Conservation (phyloP, 2,888 invertebrate genomes). For the Apodemia zela region DNA sequence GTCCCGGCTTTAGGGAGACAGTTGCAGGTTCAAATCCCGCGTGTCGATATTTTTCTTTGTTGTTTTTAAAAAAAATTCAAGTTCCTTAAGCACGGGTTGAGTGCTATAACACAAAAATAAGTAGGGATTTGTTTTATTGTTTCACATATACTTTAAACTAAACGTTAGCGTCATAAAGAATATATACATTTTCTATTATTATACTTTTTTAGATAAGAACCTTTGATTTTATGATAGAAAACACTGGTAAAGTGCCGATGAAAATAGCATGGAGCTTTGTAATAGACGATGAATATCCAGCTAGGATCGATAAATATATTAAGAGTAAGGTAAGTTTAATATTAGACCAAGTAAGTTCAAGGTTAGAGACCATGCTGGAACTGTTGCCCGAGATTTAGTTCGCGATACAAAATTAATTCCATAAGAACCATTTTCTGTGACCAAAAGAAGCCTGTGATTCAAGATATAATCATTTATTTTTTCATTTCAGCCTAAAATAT, state of each 20-base stretch:
- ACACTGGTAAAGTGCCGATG: slow-evolving; percentile 59
- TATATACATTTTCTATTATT: slow-evolving; percentile 2
- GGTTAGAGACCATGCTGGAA: background rate
- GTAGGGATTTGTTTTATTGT: no score
- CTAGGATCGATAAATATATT: slow-evolving; percentile 51
- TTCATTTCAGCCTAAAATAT: no score
- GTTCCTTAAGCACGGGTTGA: no score
- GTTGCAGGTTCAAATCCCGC: no score
- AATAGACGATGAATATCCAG: slow-evolving; percentile 65
- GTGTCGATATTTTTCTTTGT: no score
- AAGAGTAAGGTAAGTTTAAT: slow-evolving; percentile 29
- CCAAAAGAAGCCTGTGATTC: no score
- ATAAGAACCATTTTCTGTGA: no score
- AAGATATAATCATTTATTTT: no score
- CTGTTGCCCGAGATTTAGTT: background rate
- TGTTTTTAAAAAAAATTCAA: no score
- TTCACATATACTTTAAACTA: no score
- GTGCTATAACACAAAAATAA: no score
- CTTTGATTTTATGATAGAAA: slow-evolving; percentile 57
- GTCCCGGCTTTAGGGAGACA: no score
- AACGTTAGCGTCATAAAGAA: background rate
- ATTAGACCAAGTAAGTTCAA: background rate
- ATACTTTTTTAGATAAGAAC: slow-evolving; percentile 45
- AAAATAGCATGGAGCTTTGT: slow-evolving; percentile 62
- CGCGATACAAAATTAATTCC: background rate